These are phyloP conservation scores for Xerus inauris DNA, from an alignment of 2,113 vertebrate genomes.

Conservation along the genomic window DNA sequence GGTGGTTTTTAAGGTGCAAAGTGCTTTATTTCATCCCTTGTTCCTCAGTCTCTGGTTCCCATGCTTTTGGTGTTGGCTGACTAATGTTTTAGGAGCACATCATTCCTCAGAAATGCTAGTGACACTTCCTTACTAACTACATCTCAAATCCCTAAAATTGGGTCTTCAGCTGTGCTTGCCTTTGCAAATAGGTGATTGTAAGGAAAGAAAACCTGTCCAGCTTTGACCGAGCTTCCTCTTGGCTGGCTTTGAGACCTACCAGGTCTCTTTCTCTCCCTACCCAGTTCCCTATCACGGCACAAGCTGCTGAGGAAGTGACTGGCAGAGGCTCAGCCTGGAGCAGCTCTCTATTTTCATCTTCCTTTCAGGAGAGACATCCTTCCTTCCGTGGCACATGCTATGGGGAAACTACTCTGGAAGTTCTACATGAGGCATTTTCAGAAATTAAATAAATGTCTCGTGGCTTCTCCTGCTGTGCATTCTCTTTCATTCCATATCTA, in stretches of 20 bases:
- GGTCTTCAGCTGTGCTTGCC: background rate
- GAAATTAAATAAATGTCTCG: background rate
- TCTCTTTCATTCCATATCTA: background rate
- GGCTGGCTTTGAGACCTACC: background rate
- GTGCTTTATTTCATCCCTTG: background rate
- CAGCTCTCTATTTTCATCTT: background rate
- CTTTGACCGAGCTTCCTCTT: conserved; percentile 32
- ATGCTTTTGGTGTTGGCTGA: background rate
- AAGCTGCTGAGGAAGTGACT: conserved; percentile 52
- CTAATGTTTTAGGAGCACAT: background rate
- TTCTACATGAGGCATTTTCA: background rate
- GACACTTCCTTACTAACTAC: background rate
- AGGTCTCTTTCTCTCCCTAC: background rate
- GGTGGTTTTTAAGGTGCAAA: background rate
- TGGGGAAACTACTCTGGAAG: background rate
- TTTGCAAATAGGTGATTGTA: conserved; percentile 31
- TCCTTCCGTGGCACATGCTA: background rate
- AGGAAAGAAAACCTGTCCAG: background rate
- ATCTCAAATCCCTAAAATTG: background rate
- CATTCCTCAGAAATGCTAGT: background rate
- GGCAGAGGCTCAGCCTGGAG: background rate
- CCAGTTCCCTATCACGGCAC: background rate
- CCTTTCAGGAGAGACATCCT: background rate
- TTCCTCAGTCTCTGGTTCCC: background rate
- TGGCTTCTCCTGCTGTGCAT: background rate